Conservation (phyloP, 92 coral and sea anemone genomes). For the Porites evermanni region DNA sequence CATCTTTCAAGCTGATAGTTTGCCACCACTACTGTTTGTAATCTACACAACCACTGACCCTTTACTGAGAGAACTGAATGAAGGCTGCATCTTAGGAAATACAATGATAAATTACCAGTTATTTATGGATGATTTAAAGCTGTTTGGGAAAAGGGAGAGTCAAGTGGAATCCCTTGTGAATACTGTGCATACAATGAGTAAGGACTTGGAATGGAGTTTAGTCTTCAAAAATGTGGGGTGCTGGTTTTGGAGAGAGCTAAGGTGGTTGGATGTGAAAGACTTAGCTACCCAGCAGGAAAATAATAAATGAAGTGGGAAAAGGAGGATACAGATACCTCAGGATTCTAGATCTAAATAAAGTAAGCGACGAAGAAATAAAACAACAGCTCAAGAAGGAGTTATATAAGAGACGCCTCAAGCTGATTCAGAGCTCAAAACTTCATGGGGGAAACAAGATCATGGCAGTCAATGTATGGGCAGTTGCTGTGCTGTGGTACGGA, state of each 20-base stretch:
- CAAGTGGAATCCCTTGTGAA: constrained; percentile 1
- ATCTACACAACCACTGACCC: not conserved
- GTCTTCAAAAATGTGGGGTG: not conserved
- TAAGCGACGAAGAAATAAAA: too few species aligned
- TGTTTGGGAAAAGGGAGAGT: not conserved
- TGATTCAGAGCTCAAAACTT: too few species aligned
- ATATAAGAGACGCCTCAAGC: too few species aligned
- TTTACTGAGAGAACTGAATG: not conserved
- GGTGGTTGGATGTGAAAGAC: too few species aligned
- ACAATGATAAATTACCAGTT: not conserved
- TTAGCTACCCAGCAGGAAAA: too few species aligned
- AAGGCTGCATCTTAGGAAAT: not conserved
- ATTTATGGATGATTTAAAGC: not conserved
- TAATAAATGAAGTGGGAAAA: not conserved
- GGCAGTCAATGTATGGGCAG: too few species aligned
- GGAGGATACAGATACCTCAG: not conserved
- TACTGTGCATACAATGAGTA: constrained; percentile 5
- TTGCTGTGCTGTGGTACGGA: too few species aligned
- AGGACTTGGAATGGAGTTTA: not conserved
- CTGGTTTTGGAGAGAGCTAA: not conserved
- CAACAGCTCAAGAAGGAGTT: too few species aligned
- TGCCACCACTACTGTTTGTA: too few species aligned
- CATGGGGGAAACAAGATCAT: too few species aligned
- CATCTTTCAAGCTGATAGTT: too few species aligned
- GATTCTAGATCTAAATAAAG: not conserved